Conservation (phyloP, 1,140 invertebrate genomes). For the Dermatophagoides farinae region DNA sequence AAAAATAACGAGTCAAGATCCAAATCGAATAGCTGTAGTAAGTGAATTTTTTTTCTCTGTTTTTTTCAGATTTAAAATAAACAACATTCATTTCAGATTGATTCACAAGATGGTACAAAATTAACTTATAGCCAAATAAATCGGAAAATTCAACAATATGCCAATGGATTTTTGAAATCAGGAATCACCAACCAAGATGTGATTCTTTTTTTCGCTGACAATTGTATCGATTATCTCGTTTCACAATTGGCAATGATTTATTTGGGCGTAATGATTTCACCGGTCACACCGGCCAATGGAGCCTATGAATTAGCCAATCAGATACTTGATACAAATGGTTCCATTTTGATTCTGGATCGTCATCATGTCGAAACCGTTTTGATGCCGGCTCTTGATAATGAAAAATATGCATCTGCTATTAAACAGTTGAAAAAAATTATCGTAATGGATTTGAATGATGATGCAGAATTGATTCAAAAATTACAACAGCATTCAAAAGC, state of each 20-base stretch:
- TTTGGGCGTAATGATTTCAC: neutral
- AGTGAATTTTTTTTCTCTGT: no score
- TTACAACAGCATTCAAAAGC: neutral
- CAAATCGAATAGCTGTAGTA: no score
- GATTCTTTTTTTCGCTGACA: neutral
- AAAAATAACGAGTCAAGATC: no score
- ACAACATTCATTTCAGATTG: neutral
- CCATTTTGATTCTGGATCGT: neutral
- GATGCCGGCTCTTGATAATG: neutral
- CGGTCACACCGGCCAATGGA: neutral
- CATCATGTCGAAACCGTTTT: neutral
- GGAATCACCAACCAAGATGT: neutral
- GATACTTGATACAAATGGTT: neutral
- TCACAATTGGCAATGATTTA: neutral
- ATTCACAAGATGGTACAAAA: neutral
- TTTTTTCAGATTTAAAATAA: no score
- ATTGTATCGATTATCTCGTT: neutral
- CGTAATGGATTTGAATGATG: neutral
- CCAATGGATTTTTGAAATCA: neutral
- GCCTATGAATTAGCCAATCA: neutral
- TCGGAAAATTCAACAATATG: neutral
- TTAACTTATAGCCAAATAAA: neutral
- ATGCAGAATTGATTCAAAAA: neutral
- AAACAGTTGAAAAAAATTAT: neutral
- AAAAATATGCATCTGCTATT: neutral